Evolutionary conservation across 2,113 vertebrate genomes (phyloP).

Genomic region (Vanacampus margaritifer): DNA sequence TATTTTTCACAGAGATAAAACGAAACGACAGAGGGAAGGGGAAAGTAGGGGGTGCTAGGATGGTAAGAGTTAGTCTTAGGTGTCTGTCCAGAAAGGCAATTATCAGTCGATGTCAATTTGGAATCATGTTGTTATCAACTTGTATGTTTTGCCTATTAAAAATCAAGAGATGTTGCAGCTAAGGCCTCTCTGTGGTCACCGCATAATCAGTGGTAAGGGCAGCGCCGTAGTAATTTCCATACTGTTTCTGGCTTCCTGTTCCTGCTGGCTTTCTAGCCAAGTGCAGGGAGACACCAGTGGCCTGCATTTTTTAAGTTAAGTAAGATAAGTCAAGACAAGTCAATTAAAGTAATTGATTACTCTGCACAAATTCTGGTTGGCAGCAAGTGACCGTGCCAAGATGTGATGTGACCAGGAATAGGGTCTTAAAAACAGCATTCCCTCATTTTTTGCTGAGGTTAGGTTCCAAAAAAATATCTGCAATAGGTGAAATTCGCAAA

Average conservation of each 20-base stretch:
- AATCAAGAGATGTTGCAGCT: neutral
- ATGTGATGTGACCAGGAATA: neutral
- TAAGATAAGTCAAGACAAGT: neutral
- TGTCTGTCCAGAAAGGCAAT: slow-evolving; percentile 72
- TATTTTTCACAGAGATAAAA: slow-evolving; percentile 91
- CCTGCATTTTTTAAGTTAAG: neutral
- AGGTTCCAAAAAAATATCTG: too few relatives aligned
- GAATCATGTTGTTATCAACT: slow-evolving; percentile 80
- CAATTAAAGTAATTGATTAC: neutral
- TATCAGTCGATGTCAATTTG: slow-evolving; percentile 57
- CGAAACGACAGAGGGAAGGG: slow-evolving; percentile 66
- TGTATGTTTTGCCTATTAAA: slow-evolving; percentile 47
- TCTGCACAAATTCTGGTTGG: neutral
- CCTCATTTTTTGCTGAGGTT: too few relatives aligned
- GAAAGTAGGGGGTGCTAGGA: slow-evolving; percentile 34
- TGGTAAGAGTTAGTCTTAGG: slow-evolving; percentile 14
- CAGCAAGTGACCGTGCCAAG: neutral
- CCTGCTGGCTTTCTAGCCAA: slow-evolving; percentile 30
- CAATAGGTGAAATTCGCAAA: too few relatives aligned
- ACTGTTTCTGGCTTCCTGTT: slow-evolving; percentile 25
- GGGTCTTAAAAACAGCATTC: neutral
- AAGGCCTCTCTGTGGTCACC: neutral
- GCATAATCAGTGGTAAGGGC: too few relatives aligned
- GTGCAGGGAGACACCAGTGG: neutral
- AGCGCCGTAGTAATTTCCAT: slow-evolving; percentile 45